Percentiles rank a stretch among this genome's conserved stretches.
Conservation (phyloP, 1,140 invertebrate genomes). For the Bicyclus anynana region DNA sequence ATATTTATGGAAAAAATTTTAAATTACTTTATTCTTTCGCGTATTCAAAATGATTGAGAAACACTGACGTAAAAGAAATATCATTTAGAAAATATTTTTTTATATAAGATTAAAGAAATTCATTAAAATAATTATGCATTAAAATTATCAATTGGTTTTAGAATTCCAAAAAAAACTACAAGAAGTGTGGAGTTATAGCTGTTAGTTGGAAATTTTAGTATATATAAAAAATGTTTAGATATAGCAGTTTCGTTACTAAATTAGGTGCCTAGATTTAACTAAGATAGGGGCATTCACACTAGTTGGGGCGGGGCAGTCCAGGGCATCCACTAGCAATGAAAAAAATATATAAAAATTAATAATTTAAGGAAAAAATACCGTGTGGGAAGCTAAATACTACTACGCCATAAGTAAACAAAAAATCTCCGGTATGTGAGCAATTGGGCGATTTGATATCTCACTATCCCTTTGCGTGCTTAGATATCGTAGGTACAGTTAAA, state of each 20-base stretch:
- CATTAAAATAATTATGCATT: no score
- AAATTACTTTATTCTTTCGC: no score
- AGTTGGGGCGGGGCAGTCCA: constrained; percentile 65
- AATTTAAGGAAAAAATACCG: constrained; percentile 54
- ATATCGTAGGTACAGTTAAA: constrained; percentile 44
- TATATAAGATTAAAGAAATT: no score
- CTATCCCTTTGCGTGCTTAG: constrained; percentile 19
- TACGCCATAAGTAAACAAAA: constrained; percentile 50
- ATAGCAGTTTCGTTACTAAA: constrained; percentile 68
- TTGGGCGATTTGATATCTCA: constrained; percentile 27
- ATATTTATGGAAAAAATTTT: no score
- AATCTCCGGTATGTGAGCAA: constrained; percentile 73
- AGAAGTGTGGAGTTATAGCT: constrained; percentile 47
- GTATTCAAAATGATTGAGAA: no score
- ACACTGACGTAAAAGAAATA: no score
- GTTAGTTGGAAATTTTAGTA: constrained; percentile 46
- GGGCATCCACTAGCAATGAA: constrained; percentile 72
- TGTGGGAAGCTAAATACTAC: constrained; percentile 56
- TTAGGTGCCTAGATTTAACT: constrained; percentile 64
- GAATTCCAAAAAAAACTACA: constrained; percentile 54
- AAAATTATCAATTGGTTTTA: constrained; percentile 48
- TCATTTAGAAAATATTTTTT: no score
- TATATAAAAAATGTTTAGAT: constrained; percentile 43
- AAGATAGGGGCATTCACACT: constrained; percentile 72
- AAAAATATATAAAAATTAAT: constrained; percentile 52